Base-by-base conservation (phyloP, 1,140 invertebrate species). In the Papilio xuthus region DNA sequence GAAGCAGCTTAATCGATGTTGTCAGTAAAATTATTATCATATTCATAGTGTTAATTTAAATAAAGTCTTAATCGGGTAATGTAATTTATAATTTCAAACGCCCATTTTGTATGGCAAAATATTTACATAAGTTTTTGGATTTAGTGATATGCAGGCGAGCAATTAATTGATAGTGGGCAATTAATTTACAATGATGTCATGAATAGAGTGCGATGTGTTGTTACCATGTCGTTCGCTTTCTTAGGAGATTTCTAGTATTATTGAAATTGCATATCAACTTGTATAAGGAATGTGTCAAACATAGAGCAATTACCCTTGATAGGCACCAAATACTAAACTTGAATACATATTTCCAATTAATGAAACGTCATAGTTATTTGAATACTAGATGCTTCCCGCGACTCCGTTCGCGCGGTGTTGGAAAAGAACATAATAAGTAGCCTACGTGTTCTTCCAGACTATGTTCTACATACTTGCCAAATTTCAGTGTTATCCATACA, bases 161-260 rank as follows among this genome's bases (percentile, higher is more conserved):
- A 75, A 75, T 56, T 75, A 75, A 75, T 75, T 47, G 50, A 75
- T 75, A 37, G 73, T 28, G 15, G 73, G 47, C 50, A 32, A 75
- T 56, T 75, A 75, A 75, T 75, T 56, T 37, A 15, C 6, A 7
- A 37, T 75, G 73, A 75, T 75, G 15, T 75, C 73, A 75, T 56
- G 7, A 56, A 50, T 12, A 50, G 26, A 9, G 23, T 44, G 20
- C 41, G 6, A 71, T 44, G 70, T 44, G 67, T 15, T 41, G 10
- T 73, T 72, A 13, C 12, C 26, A 56, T 56, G 53, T 23, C n/a
- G 50, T 3, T 53, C 8, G 1, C 18, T 53, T n/a, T 53, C 50
- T 18, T 12, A n/a, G 13, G 10, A 60, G 10, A 47, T 47, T 47
- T 47, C 8, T 60, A 12, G 6, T 60, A 8, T 23, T 20, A 56